Evolutionary conservation across 2,797 vertebrate species (phyloP), one percentile per base, ranked within the genome.

Genomic region (Limnodromus scolopaceus): DNA sequence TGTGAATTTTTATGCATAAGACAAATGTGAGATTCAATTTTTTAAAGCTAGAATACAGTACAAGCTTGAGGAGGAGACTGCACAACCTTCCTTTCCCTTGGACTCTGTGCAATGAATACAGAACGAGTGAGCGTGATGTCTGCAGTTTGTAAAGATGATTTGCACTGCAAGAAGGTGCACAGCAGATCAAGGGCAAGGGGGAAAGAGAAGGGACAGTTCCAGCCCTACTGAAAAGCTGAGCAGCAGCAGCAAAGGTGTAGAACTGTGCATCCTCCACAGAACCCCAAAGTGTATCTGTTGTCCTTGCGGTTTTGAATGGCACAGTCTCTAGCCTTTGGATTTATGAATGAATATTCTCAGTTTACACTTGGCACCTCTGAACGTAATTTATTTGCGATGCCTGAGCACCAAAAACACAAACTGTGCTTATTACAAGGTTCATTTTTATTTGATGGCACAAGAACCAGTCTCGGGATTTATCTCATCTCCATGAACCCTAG

Each of bases 321-420:
- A 32, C 2, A 69, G 53, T 14, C 38, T 48, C 43, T 20, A 38
- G 78, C 9, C 54, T 79, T 72, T 46, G 51, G 46, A 80, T 86
- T 86, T 77, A 57, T 80, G 82, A 93, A 93, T 63, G 46, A 91
- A 77, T 88, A 85, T 45, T 83, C 51, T 82, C 84, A 69, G 30
- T 65, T 94, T 76, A 87, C 36, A 39, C 46, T 89, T 70, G 54
- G 48, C 45, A 76, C 4, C 32, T 49, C 63, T 69, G 36, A 79
- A 64, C 32, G 28, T 69, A 34, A 84, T 76, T 89, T 83, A 87
- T 58, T 74, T 89, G 58, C 57, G 51, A 70, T 66, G 80, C 16
- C 43, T 70, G 48, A 91, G 70, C 74, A 84, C 20, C 49, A 63
- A 80, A 89, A 39, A 0, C 63, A 77, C 53, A 84, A 88, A 74